These are phyloP conservation scores for Girardinichthys multiradiatus DNA, from an alignment of 2,113 vertebrate genomes.

Conservation along the genomic window DNA sequence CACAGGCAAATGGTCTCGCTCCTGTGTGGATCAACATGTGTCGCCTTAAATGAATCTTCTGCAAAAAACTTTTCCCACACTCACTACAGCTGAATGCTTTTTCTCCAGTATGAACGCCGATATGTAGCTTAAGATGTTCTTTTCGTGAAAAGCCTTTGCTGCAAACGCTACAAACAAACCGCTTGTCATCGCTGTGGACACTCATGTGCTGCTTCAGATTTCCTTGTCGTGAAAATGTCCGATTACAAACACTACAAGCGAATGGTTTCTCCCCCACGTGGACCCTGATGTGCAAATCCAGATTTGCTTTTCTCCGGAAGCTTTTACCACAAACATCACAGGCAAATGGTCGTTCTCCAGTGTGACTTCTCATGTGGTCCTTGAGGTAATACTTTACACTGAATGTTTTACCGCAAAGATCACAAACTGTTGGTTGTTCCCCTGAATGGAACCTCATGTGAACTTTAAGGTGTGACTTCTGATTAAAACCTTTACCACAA, in stretches of 20 bases:
- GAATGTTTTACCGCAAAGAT: not conserved
- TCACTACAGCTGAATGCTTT: not conserved
- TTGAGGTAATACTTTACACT: not conserved
- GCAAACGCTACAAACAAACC: not conserved
- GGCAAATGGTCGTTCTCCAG: not conserved
- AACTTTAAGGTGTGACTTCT: not conserved
- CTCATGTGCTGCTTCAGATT: conserved; percentile 1
- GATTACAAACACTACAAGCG: not conserved
- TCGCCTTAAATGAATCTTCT: not conserved
- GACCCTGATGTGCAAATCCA: not conserved
- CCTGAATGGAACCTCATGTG: not conserved
- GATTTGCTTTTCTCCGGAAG: not conserved
- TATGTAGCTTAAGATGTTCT: conserved; percentile 2
- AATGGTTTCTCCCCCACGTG: conserved; percentile 9
- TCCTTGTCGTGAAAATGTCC: not conserved
- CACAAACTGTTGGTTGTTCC: not conserved
- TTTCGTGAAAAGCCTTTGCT: too few species aligned
- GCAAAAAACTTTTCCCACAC: not conserved
- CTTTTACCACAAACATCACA: not conserved
- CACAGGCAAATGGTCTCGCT: not conserved
- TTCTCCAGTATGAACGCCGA: not conserved
- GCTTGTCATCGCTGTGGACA: not conserved
- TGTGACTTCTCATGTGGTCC: conserved; percentile 4
- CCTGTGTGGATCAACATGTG: conserved; percentile 1
- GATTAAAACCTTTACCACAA: not conserved